phyloP scores from a whole-genome alignment of 1,140 invertebrate genomes.

The Papilio machaon region DNA sequence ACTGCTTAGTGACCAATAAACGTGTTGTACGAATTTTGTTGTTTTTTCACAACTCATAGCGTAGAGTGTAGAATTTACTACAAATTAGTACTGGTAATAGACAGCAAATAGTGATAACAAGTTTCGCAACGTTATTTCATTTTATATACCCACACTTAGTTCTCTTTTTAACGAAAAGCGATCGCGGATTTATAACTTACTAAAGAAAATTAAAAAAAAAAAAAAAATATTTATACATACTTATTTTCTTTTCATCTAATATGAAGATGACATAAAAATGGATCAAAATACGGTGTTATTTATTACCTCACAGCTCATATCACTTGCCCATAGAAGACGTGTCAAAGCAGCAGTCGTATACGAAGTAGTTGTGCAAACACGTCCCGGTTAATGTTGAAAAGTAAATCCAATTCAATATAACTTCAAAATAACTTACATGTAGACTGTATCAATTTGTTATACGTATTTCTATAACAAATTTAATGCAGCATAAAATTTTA shows the following conservation, averaged over 20 bases:
- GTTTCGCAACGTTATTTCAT: too few relatives aligned
- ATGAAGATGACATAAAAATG: neutral
- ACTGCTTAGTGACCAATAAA: slow-evolving; percentile 66
- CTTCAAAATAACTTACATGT: neutral
- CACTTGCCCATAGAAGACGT: slow-evolving; percentile 12
- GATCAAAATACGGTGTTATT: neutral
- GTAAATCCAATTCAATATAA: neutral
- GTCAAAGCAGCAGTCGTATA: slow-evolving; percentile 7
- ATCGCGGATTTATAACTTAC: too few relatives aligned
- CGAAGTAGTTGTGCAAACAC: slow-evolving; percentile 7
- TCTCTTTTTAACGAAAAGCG: too few relatives aligned
- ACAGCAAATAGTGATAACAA: too few relatives aligned
- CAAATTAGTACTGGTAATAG: neutral
- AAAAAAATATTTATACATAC: neutral
- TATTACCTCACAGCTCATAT: neutral
- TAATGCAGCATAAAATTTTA: neutral
- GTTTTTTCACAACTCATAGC: slow-evolving; percentile 52
- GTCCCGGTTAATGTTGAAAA: neutral
- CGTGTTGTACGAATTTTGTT: slow-evolving; percentile 60
- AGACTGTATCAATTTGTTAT: slow-evolving; percentile 4
- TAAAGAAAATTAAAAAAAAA: too few relatives aligned
- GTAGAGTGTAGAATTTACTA: neutral
- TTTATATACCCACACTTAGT: too few relatives aligned
- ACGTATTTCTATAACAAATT: neutral
- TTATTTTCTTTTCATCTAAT: neutral